Evolutionary conservation across 2,888 invertebrate species (phyloP).

Genomic region (Chironomus riparius): DNA sequence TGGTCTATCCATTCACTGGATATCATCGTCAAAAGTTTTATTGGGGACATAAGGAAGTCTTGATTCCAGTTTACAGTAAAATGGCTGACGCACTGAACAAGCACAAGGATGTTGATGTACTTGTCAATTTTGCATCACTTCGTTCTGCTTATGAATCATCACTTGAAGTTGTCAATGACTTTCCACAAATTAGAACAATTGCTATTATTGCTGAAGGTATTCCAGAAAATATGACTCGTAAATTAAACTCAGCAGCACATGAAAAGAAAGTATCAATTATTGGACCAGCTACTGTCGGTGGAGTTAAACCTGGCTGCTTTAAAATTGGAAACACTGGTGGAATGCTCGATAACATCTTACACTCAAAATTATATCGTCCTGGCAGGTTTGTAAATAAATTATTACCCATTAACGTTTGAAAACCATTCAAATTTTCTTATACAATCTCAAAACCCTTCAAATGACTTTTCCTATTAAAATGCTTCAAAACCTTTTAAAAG

Average conservation of each 20-base stretch:
- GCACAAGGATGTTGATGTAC: constrained; percentile 88
- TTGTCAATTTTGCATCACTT: constrained; percentile 95
- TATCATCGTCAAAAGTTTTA: constrained; percentile 99
- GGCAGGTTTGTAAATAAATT: constrained; percentile 52
- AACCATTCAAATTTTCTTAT: no score
- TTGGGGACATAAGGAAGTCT: constrained; percentile 97
- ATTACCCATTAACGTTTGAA: no score
- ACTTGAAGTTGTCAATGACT: constrained; percentile 77
- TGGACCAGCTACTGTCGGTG: constrained; percentile 93
- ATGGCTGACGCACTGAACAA: constrained; percentile 95
- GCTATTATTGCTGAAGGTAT: constrained; percentile 99
- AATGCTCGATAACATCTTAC: constrained; percentile 98
- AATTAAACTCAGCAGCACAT: constrained; percentile 76
- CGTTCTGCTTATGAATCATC: constrained; percentile 96
- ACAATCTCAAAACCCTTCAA: no score
- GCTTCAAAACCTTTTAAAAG: no score
- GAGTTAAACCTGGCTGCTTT: constrained; percentile 97
- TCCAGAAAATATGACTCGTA: constrained; percentile 96
- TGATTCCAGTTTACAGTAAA: constrained; percentile 89
- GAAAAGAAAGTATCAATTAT: constrained; percentile 79
- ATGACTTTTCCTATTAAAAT: no score
- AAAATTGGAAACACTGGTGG: constrained; percentile 99
- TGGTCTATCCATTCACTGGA: constrained; percentile 93
- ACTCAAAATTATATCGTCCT: constrained; percentile 92
- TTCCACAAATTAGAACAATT: constrained; percentile 88